Percentiles rank a stretch among this genome's conserved stretches.
Evolutionary conservation across 2,113 vertebrate genomes (phyloP).

Genomic region (Peromyscus californicus): DNA sequence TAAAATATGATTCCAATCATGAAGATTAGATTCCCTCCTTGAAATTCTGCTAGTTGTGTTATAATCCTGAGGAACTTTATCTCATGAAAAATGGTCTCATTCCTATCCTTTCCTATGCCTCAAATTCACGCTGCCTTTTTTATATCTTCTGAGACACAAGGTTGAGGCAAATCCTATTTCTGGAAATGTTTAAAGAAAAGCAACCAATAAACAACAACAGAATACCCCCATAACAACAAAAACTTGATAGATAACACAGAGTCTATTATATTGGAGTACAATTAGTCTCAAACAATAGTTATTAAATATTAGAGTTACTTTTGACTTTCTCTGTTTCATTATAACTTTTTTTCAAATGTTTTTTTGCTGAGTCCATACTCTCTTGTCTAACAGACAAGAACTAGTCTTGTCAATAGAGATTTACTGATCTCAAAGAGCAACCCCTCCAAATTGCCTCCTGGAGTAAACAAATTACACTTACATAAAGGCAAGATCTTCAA

Average conservation of each 20-base stretch:
- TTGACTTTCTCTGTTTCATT: not conserved
- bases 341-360: not conserved
- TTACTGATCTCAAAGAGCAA: conserved; percentile 43
- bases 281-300: not conserved
- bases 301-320: not conserved
- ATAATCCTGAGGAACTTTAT: not conserved
- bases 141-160: not conserved
- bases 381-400: not conserved
- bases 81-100: not conserved
- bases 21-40: conserved; percentile 13
- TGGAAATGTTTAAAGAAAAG: conserved; percentile 5
- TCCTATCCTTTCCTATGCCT: not conserved
- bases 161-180: not conserved
- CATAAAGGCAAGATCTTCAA: conserved; percentile 18
- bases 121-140: not conserved
- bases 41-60: not conserved
- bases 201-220: not conserved
- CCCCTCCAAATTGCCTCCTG: not conserved
- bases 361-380: not conserved
- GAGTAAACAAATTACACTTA: conserved; percentile 28
- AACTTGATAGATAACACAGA: not conserved
- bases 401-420: not conserved
- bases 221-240: not conserved
- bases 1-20: not conserved
- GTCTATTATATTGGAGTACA: not conserved